Percentiles rank a stretch among this genome's conserved stretches.
phyloP scores from a whole-genome alignment of 2,797 vertebrate species.

The Sebastes variabilis region DNA sequence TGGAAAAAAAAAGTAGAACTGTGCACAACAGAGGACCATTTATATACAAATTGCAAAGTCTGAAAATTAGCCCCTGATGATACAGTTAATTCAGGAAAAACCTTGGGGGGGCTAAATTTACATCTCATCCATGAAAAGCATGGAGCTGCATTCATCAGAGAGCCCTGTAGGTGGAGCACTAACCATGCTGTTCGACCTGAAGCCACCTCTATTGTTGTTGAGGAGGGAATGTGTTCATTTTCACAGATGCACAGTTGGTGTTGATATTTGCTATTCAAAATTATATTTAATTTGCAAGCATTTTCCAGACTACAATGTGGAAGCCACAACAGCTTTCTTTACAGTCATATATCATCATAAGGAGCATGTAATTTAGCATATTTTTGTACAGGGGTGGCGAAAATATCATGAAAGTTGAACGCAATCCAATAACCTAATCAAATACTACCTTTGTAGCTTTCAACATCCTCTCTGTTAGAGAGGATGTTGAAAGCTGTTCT shows the following conservation, averaged over 20 bases:
- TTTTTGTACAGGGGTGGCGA: neutral
- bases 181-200: conserved; percentile 59
- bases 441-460: neutral
- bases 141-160: conserved; percentile 29
- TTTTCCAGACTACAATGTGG: neutral
- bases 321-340: neutral
- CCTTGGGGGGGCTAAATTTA: conserved; percentile 19
- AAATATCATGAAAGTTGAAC: neutral
- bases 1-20: conserved; percentile 1
- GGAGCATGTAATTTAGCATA: neutral
- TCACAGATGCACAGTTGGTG: conserved; percentile 19
- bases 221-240: conserved; percentile 12
- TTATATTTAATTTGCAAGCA: conserved; percentile 11
- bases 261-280: conserved; percentile 15
- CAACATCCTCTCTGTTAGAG: neutral
- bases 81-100: conserved; percentile 43
- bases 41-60: conserved; percentile 44
- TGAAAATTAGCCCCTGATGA: conserved; percentile 50
- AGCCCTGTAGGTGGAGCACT: conserved; percentile 82
- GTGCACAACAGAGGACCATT: conserved; percentile 43
- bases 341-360: neutral
- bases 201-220: conserved; percentile 7
- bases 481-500: neutral
- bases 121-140: conserved; percentile 11
- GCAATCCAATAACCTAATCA: neutral